A percentile compares a stretch with the other conserved stretches of the same genome.
Evolutionary conservation across 92 coral and sea anemone genomes (phyloP).

Genomic region (Paragorgia papillata): DNA sequence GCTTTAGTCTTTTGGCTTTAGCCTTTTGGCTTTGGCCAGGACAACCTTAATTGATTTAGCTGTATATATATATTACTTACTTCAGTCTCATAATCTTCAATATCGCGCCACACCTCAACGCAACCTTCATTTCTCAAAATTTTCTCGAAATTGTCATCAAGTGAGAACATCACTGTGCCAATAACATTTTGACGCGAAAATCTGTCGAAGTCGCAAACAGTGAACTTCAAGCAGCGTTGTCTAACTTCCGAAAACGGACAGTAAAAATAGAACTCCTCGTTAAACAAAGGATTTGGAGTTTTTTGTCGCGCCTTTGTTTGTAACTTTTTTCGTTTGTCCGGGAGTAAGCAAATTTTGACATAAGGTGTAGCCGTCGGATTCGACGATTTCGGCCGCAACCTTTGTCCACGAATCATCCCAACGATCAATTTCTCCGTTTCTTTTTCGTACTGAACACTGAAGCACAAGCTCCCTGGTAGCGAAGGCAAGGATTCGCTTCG

Average conservation of each 20-base stretch:
- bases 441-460: conserved; percentile 65
- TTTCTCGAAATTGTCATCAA: conserved; percentile 55
- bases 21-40: too few species aligned
- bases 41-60: too few species aligned
- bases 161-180: conserved; percentile 75
- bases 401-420: conserved; percentile 10
- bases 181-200: conserved; percentile 93
- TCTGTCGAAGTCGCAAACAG: conserved; percentile 90
- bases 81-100: conserved; percentile 68
- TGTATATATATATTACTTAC: not conserved
- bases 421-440: conserved; percentile 62
- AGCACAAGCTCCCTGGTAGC: conserved; percentile 68
- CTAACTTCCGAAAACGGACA: conserved; percentile 66
- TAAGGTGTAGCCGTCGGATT: not conserved
- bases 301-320: conserved; percentile 78
- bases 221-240: conserved; percentile 71
- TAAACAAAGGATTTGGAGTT: conserved; percentile 87
- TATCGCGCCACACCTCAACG: conserved; percentile 86
- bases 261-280: conserved; percentile 78
- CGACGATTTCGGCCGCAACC: not conserved
- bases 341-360: conserved; percentile 64
- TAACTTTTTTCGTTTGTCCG: conserved; percentile 79
- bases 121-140: conserved; percentile 48
- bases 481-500: not conserved
- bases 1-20: too few species aligned